Base-by-base conservation (phyloP, 2,797 vertebrate species). In the Limnodromus scolopaceus region DNA sequence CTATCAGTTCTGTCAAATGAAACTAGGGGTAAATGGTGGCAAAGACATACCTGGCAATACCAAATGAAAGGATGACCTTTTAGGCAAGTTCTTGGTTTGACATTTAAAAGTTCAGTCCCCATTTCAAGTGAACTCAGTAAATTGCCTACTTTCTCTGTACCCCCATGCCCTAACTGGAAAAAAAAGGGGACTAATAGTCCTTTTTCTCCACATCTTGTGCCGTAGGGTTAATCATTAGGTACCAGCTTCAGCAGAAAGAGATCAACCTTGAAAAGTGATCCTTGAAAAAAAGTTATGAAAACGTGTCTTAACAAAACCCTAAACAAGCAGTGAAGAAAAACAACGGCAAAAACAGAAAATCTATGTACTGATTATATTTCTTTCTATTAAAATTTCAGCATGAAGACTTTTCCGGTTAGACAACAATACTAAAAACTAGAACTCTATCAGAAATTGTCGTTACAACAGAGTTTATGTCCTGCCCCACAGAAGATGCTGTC, bases 51-150 rank as follows among this genome's bases (percentile, higher is more conserved):
- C 87, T 77, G 70, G 54, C 55, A 79, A 66, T 60, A 88, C 90
- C 85, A 84, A 92, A 92, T 76, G 80, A 92, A 79, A 88, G 39
- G 39, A 79, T 66, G 87, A 92, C 80, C 86, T 96, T 86, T 70
- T 48, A 63, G 92, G 48, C 45, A 89, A 87, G 74, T 63, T 92
- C 89, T 85, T 94, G 32, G 78, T 68, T 87, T 96, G 81, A 87
- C 86, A 92, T 94, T 96, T 87, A 61, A 34, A 90, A 89, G 63
- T 90, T 94, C 93, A 93, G 66, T n/a, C 70, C 58, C 41, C 51
- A 14, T 60, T 90, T 72, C 63, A 58, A 55, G 43, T 6, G 58
- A 86, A 53, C 25, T 88, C 66, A 28, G 66, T 66, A 82, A 95
- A 95, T 69, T 76, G 82, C 53, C 43, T 66, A 7, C 27, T 66